Evolutionary conservation across 2,888 invertebrate genomes (phyloP).

Genomic region (Monopis laevigella): DNA sequence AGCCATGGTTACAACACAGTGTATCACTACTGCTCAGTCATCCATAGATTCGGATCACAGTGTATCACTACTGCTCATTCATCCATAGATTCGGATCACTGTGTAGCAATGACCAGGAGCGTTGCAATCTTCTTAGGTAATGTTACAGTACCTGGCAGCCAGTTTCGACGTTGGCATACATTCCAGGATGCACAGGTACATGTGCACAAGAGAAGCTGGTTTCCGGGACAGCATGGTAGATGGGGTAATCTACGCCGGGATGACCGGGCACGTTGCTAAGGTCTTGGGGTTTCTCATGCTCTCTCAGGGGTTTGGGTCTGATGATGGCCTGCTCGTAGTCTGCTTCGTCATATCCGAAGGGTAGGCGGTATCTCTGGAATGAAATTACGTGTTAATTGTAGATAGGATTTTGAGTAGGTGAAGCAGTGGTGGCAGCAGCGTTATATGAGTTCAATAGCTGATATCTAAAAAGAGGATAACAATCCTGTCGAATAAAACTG

Average conservation of each 20-base stretch:
- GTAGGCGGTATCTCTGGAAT: constrained; percentile 38
- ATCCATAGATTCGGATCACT: too few species aligned
- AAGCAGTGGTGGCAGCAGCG: too few species aligned
- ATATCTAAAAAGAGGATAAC: too few species aligned
- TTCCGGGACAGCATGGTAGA: constrained; percentile 79
- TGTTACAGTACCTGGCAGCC: constrained; percentile 76
- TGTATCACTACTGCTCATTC: too few species aligned
- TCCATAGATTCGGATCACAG: too few species aligned
- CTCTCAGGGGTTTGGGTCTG: constrained; percentile 47
- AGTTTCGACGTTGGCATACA: constrained; percentile 91
- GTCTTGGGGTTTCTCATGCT: constrained; percentile 76
- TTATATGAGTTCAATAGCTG: too few species aligned
- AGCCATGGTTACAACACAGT: too few species aligned
- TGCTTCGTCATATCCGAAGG: constrained; percentile 29
- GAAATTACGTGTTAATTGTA: too few species aligned
- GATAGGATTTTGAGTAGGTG: neutral
- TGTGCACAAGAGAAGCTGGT: constrained; percentile 82
- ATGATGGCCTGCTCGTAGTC: constrained; percentile 41
- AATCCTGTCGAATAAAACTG: too few species aligned
- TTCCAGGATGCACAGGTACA: constrained; percentile 84
- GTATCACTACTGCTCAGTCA: too few species aligned
- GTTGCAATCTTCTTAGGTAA: too few species aligned
- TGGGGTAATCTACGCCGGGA: constrained; percentile 84
- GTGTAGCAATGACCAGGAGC: too few species aligned
- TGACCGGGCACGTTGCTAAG: constrained; percentile 82